Base-by-base conservation (phyloP, 2,797 vertebrate genomes). In the Tenualosa ilisha region DNA sequence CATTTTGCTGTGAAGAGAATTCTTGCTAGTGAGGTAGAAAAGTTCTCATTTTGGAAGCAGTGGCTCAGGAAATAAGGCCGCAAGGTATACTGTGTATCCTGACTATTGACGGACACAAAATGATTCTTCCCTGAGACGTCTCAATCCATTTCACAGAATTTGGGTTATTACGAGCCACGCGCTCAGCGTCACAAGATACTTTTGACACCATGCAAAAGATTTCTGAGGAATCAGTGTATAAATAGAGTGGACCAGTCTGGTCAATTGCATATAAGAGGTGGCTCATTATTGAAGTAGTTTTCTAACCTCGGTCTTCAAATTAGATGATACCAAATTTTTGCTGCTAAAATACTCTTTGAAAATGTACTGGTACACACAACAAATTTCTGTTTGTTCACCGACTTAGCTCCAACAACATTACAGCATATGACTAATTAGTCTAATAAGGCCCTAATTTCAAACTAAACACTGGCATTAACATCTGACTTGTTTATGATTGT, bases 101-200 rank as follows among this genome's bases (percentile, higher is more conserved):
- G 92, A 92, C 94, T 93, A 94, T 93, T 94, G 92, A 84, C 89
- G 89, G 90, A 91, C 91, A 89, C 88, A 86, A 81, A 88, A 17
- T 81, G 37, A 56, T 83, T 85, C 53, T 86, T 89, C 89, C 86
- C 89, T 91, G 89, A 92, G 91, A 43, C 9, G 2, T 79, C 72
- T 79, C 17, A 79, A 79, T 79, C 37, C 72, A 79, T 79, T 79
- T 17, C 20, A 17, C 72, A 79, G 17, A 22, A 17, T 46, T n/a
- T 79, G 17, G 40, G 72, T 79, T 6, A 75, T 75, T n/a, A 24
- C 7, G 15, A 43, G 37, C 5, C 37, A 12, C 17, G 22, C 20
- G 68, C 37, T 75, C 31, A 72, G 12, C 15, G 15, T 43, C 68
- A 43, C 63, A 68, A 43, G 68, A 75, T 75, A 40, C 65, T 75